Evolutionary conservation across 2,888 invertebrate genomes (phyloP).

Genomic region (Ectropis crepuscularia): DNA sequence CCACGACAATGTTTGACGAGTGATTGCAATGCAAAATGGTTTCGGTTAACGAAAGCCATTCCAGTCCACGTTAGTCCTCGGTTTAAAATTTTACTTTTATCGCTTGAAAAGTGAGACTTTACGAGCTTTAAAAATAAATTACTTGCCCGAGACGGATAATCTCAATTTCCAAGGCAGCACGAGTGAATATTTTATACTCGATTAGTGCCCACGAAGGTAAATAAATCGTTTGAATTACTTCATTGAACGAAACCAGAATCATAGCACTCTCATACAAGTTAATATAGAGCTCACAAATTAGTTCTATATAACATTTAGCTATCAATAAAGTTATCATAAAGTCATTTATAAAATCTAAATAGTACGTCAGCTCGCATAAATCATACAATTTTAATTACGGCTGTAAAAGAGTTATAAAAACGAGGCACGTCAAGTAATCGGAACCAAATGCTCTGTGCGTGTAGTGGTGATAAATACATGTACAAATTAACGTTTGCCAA

Average conservation of each 20-base stretch:
- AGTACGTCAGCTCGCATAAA: slow-evolving; percentile 53
- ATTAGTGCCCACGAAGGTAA: slow-evolving; percentile 67
- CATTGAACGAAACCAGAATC: slow-evolving; percentile 39
- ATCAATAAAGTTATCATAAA: slow-evolving; percentile 57
- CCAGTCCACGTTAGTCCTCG: slow-evolving; percentile 64
- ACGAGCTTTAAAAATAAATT: slow-evolving; percentile 82
- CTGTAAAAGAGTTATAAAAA: slow-evolving; percentile 60
- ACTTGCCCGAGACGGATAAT: slow-evolving; percentile 68
- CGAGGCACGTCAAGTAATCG: slow-evolving; percentile 50
- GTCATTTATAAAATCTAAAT: slow-evolving; percentile 55
- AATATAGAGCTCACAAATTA: slow-evolving; percentile 19
- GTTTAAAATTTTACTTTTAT: slow-evolving; percentile 82
- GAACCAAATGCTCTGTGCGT: slow-evolving; percentile 47
- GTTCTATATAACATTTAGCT: slow-evolving; percentile 31
- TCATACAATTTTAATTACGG: slow-evolving; percentile 61
- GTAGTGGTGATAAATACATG: slow-evolving; percentile 50
- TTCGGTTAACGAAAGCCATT: slow-evolving; percentile 63
- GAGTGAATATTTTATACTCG: slow-evolving; percentile 73
- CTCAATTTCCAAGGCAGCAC: slow-evolving; percentile 65
- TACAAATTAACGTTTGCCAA: slow-evolving; percentile 58
- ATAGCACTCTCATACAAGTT: slow-evolving; percentile 3
- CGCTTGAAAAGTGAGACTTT: slow-evolving; percentile 81
- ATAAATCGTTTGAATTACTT: slow-evolving; percentile 61
- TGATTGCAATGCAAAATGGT: slow-evolving; percentile 64
- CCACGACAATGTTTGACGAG: slow-evolving; percentile 71